Percentiles rank a stretch among this genome's conserved stretches.
These are phyloP conservation scores for Hemichromis elongatus DNA, from an alignment of 2,113 vertebrate genomes.

Conservation along the genomic window DNA sequence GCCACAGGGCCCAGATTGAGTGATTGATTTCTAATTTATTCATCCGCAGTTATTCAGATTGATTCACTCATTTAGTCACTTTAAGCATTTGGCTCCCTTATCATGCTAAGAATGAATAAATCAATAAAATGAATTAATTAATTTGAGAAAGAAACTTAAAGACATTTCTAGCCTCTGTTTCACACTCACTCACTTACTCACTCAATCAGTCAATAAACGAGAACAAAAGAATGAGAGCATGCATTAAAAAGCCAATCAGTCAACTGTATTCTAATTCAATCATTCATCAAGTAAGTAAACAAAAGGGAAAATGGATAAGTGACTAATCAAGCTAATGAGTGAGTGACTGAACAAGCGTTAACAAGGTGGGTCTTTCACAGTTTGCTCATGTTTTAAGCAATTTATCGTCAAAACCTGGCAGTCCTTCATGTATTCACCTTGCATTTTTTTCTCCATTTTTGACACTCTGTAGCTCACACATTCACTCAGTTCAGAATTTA, in stretches of 20 bases:
- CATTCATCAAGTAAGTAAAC: neutral
- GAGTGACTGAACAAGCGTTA: neutral
- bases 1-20: neutral
- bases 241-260: neutral
- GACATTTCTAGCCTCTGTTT: neutral
- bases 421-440: neutral
- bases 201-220: neutral
- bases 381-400: neutral
- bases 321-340: neutral
- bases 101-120: neutral
- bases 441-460: neutral
- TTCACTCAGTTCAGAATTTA: neutral
- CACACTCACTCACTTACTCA: neutral
- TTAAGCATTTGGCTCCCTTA: neutral
- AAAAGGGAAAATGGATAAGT: neutral
- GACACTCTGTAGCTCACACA: neutral
- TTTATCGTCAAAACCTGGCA: neutral
- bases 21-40: neutral
- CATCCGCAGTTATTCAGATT: neutral
- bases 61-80: neutral
- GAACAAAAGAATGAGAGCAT: neutral
- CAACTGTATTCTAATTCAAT: neutral
- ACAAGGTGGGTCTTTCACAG: neutral
- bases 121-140: neutral
- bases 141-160: neutral